Evolutionary conservation across 2,888 invertebrate genomes (phyloP), one percentile per base, ranked within the genome.

Genomic region (Erebia aethiops): DNA sequence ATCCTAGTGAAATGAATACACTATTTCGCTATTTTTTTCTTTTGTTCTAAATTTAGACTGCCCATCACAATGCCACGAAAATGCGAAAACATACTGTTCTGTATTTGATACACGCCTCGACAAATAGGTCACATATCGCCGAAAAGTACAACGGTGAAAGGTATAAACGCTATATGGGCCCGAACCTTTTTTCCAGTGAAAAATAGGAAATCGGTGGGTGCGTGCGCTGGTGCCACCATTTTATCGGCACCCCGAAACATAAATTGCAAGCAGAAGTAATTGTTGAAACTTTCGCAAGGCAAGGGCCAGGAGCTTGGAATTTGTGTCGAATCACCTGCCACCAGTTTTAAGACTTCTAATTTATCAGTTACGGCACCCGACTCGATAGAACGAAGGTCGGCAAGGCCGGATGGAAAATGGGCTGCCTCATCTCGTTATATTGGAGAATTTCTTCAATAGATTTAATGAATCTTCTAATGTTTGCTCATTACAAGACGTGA

Each of bases 241-340:
- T 88, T 89, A 88, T 87, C 86, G 87, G 85, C 86, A 85, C 85
- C 84, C 84, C 76, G 82, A 81, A 83, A 89, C 88, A 91, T 91
- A 91, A 92, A 92, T 91, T 91, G 87, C 87, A 84, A 87, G 87
- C 87, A 86, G 88, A 90, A 90, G 91, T 91, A 91, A 92, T 91
- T 90, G 91, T 87, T 89, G 87, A 88, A 92, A 91, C 87, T 92
- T 92, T 89, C 82, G 84, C 84, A 85, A 82, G 86, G 84, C 84
- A 84, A 81, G 83, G 84, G 86, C 84, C 85, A 86, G 81, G 80
- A 81, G 84, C 84, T 82, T 87, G 71, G 86, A 91, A 91, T 90
- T 91, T 89, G 86, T 87, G 86, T 87, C 86, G 89, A 91, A 94
- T 94, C 94, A 94, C 94, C 94, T 94, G 94, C 94, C 94, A 94